phyloP scores from a whole-genome alignment of 2,888 invertebrate species.

The Alsophila aescularia region DNA sequence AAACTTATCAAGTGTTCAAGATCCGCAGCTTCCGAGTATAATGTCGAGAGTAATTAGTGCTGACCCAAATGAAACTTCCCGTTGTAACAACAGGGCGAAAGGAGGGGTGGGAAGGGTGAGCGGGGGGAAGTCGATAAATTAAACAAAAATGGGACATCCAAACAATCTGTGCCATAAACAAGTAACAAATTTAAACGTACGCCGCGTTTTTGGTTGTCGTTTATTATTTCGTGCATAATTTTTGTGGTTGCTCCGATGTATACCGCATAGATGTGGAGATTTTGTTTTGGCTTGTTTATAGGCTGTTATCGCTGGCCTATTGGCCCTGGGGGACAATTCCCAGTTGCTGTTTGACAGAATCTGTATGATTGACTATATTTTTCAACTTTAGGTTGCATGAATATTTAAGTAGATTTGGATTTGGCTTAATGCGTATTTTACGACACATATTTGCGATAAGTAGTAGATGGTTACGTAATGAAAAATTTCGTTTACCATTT shows the following conservation, averaged over 20 bases:
- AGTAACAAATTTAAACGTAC: constrained; percentile 50
- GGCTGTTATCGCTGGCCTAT: constrained; percentile 6
- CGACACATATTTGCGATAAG: too few relatives aligned
- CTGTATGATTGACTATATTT: too few relatives aligned
- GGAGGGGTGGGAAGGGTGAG: constrained; percentile 13
- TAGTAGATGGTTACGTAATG: too few relatives aligned
- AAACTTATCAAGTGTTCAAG: constrained; percentile 23
- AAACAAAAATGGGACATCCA: constrained; percentile 58
- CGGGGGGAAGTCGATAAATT: constrained; percentile 48
- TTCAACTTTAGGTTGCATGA: too few relatives aligned
- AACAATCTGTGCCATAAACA: constrained; percentile 56
- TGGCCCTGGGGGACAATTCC: too few relatives aligned
- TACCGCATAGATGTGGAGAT: constrained; percentile 1
- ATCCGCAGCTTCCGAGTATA: constrained; percentile 14
- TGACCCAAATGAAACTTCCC: constrained; percentile 45
- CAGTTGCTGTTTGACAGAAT: too few relatives aligned
- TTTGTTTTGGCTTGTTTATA: constrained; percentile 6
- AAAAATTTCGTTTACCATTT: too few relatives aligned
- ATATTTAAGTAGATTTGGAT: too few relatives aligned
- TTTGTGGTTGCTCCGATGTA: constrained; percentile 16
- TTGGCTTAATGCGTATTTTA: too few relatives aligned
- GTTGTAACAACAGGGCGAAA: constrained; percentile 19
- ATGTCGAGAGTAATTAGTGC: constrained; percentile 43
- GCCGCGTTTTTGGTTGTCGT: constrained; percentile 37
- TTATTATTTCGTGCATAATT: constrained; percentile 26